These are phyloP conservation scores for Anagyrus pseudococci DNA, from an alignment of 2,888 invertebrate genomes.

Conservation along the genomic window DNA sequence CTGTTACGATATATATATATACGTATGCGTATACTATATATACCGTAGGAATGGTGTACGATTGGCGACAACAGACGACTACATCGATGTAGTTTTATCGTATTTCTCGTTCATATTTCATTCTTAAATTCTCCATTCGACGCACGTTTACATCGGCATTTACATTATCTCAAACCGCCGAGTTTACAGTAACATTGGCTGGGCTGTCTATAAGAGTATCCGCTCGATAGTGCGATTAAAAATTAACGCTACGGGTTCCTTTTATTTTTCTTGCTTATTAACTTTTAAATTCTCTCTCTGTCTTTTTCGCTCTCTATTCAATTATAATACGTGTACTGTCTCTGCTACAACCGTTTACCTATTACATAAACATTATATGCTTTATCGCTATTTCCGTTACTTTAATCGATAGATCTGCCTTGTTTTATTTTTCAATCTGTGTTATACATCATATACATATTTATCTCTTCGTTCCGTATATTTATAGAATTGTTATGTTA, in stretches of 20 bases:
- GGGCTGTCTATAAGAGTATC: no score
- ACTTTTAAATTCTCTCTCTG: no score
- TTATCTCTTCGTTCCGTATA: constrained; percentile 2
- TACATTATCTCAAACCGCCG: constrained; percentile 26
- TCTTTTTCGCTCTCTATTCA: no score
- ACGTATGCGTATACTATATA: no score
- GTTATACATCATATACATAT: constrained; percentile 19
- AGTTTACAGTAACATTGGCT: constrained; percentile 32
- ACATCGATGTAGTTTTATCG: constrained; percentile 31
- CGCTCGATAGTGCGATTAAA: no score
- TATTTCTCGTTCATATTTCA: neutral
- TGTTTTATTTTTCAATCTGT: constrained; percentile 29
- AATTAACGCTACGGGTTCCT: no score
- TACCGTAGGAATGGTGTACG: constrained; percentile 57
- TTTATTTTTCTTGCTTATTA: no score
- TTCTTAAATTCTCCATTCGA: no score
- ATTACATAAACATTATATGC: neutral
- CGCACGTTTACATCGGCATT: constrained; percentile 30
- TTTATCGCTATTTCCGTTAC: constrained; percentile 28
- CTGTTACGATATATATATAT: constrained; percentile 56
- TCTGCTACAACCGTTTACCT: constrained; percentile 26
- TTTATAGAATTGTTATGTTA: constrained; percentile 9
- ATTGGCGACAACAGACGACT: constrained; percentile 46
- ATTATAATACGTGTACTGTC: no score
- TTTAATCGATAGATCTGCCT: constrained; percentile 2